phyloP scores from a whole-genome alignment of 1,140 invertebrate species.

The Euglossa dilemma region DNA sequence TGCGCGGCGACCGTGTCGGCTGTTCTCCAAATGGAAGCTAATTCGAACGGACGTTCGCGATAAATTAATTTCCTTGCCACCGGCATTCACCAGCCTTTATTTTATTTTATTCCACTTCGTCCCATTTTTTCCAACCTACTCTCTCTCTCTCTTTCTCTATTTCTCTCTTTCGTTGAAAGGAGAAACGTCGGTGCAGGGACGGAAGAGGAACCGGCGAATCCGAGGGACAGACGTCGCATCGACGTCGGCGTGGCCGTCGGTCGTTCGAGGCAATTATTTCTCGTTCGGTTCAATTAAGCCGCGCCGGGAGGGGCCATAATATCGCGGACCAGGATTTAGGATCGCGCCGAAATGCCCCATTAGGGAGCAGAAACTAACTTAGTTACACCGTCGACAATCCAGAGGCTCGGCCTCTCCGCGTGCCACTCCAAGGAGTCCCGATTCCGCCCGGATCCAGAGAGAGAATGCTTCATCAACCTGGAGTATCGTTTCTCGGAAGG shows the following conservation, averaged over 20 bases:
- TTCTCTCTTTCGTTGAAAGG: not conserved
- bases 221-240: not conserved
- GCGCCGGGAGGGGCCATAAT: conserved; percentile 68
- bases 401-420: conserved; percentile 5
- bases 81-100: no score
- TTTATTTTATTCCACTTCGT: no score
- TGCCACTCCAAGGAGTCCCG: conserved; percentile 19
- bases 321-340: conserved; percentile 71
- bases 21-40: not conserved
- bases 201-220: not conserved
- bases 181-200: not conserved
- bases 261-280: conserved; percentile 73
- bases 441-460: not conserved
- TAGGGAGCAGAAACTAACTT: conserved; percentile 74
- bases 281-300: conserved; percentile 78
- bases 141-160: not conserved
- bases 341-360: conserved; percentile 71
- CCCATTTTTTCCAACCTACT: not conserved
- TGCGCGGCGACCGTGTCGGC: not conserved
- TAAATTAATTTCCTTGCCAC: not conserved
- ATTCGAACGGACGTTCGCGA: not conserved
- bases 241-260: no score
- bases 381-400: conserved; percentile 67
- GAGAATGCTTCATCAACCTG: not conserved
- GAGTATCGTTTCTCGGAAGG: not conserved